Base-by-base conservation (phyloP, 2,888 invertebrate genomes). In the Drosophila lutescens region DNA sequence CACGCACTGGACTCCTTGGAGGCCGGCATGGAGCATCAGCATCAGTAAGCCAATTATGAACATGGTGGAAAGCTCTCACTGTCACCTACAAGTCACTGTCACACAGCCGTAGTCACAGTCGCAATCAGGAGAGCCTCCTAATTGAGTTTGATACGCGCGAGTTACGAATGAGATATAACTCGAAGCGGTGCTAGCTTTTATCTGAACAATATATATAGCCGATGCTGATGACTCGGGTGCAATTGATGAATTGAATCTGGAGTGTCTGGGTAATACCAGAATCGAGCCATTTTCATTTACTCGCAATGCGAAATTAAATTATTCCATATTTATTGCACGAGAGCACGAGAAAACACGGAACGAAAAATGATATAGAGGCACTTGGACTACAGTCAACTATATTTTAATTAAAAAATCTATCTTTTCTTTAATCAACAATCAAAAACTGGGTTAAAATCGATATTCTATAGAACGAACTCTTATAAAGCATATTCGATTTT, bases 161-260 rank as follows among this genome's bases (percentile, higher is more conserved):
- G 60, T 32, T 49, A 40, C 69, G 82, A 88, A 80, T 87, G 84
- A 73, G 72, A 74, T 49, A 57, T 62, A 74, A 58, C 59, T 67
- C 26, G 60, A 47, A 57, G 56, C 23, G 78, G 56, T 60, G 57
- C 58, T 59, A 66, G 40, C 57, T 74, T 80, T 81, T 86, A 80
- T 84, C 79, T 76, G 71, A 62, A 54, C 65, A 13, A 23, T 55
- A 55, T 61, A 51, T 61, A 67, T 51, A 47, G 46, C 23, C 60
- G 30, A 46, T 15, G 44, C 36, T 9, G 12, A 34, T 55, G 23
- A 53, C 50, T 30, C 13, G 51, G 54, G 40, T 55, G 65, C 49
- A 41, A 49, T 72, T 72, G 53, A 69, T 69, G 72, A 61, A 62
- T 73, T 38, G 46, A 43, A 43, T n/a, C 40, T 55, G 49, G 15